Evolutionary conservation across 1,140 invertebrate species (phyloP).

Genomic region (Drosophila saltans): DNA sequence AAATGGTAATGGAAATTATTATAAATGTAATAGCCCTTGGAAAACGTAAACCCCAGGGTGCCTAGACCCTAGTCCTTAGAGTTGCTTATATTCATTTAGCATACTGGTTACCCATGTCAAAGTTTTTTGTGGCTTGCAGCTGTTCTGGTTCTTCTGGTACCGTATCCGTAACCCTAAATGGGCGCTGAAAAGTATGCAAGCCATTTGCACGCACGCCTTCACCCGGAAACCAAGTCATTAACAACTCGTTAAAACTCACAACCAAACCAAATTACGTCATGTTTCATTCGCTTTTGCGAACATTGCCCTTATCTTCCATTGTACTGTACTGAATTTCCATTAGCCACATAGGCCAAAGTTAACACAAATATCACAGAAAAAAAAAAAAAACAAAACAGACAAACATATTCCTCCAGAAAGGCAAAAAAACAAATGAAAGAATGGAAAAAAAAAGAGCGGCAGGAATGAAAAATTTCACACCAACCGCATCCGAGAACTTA

Average conservation of each 20-base stretch:
- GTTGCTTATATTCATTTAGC: not conserved
- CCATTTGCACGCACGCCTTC: conserved; percentile 11
- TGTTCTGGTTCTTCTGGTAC: not conserved
- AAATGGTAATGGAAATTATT: not conserved
- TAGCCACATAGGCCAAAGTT: conserved; percentile 12
- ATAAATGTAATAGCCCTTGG: too few relatives aligned
- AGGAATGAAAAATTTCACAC: conserved; percentile 19
- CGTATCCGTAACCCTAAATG: not conserved
- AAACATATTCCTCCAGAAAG: not conserved
- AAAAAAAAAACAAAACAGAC: not conserved
- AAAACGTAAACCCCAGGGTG: too few relatives aligned
- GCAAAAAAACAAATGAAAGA: not conserved
- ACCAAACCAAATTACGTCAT: conserved; percentile 23
- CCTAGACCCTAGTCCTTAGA: too few relatives aligned
- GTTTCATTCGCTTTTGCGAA: conserved; percentile 3
- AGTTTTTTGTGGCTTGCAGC: not conserved
- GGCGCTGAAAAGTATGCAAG: conserved; percentile 11
- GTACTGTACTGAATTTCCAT: conserved; percentile 18
- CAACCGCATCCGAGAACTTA: conserved; percentile 83
- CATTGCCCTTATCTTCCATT: conserved; percentile 16
- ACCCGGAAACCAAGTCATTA: conserved; percentile 51
- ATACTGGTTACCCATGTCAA: conserved; percentile 2
- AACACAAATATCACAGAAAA: not conserved
- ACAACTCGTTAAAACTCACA: conserved; percentile 60
- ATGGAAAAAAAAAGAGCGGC: not conserved